Base-by-base conservation (phyloP, 2,888 invertebrate species). In the Spisula solida region DNA sequence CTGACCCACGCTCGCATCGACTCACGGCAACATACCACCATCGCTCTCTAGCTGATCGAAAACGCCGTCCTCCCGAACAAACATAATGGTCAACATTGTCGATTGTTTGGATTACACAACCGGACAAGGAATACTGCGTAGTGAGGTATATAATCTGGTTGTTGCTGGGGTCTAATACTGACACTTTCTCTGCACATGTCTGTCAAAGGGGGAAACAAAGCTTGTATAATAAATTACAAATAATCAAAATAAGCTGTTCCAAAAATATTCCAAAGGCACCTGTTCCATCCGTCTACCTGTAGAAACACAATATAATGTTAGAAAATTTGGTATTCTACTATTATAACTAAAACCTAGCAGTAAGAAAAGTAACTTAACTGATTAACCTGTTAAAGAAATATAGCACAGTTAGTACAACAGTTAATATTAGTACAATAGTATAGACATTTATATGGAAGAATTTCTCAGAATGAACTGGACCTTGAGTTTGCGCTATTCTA, bases 21-120 rank as follows among this genome's bases (percentile, higher is more conserved):
- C 98, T 98, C 56, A 98, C 97, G 0, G 98, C 99, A 55, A 99
- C 97, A 95, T 98, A 99, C 99, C 99, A 99, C 99, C 99, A 99
- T 48, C 99, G 97, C 95, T 98, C 98, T 83, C 99, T 97, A 0
- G 98, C 97, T 0, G 98, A 98, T 5, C 98, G 97, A 96, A 99
- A 99, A 85, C 97, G 97, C 85, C 98, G 92, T 34, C 92, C 93
- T 0, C 95, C 95, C 6, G 80, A 75, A 90, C 97, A 97, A 6
- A 91, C 92, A 75, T 95, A 94, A 91, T 93, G 94, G 14, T 88
- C 86, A 16, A 91, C 86, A 16, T 93, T 92, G 34, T 90, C 81
- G 6, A 83, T 81, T 8, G 86, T 88, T 48, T 93, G 80, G 55
- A 91, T 86, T 31, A 86, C 75, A 92, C 96, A 95, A 16, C 95